phyloP scores from a whole-genome alignment of 92 coral and sea anemone genomes.

The Umimayanthus kanabou region DNA sequence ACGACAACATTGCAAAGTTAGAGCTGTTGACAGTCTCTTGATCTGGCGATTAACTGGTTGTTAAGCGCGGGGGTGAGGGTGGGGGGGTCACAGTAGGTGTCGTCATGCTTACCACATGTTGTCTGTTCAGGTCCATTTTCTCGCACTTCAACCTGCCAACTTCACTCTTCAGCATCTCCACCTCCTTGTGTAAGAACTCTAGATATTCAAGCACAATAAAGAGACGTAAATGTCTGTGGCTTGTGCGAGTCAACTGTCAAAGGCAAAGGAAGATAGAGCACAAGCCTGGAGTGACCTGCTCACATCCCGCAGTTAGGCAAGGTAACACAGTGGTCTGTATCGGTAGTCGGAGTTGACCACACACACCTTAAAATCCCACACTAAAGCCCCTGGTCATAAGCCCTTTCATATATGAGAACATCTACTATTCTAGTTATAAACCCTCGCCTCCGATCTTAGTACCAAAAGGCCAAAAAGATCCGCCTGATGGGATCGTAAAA shows the following conservation, averaged over 20 bases:
- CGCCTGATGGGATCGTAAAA: too few species aligned
- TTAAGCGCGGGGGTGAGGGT: not conserved
- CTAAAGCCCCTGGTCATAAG: too few species aligned
- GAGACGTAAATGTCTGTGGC: not conserved
- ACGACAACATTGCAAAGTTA: too few species aligned
- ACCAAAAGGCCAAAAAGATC: too few species aligned
- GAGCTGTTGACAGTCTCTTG: too few species aligned
- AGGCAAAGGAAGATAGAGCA: too few species aligned
- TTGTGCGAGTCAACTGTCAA: not conserved
- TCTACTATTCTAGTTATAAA: too few species aligned
- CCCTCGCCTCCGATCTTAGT: too few species aligned
- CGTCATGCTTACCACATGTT: conserved; percentile 65
- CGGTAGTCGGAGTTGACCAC: too few species aligned
- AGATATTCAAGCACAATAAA: not conserved
- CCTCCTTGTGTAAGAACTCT: conserved; percentile 63
- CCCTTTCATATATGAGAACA: too few species aligned
- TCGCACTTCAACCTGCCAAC: conserved; percentile 74
- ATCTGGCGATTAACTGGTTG: not conserved
- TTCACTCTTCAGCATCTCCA: conserved; percentile 73
- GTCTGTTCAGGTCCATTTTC: conserved; percentile 76
- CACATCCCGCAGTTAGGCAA: not conserved
- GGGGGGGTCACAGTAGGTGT: not conserved
- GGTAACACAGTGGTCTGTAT: not conserved
- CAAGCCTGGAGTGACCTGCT: not conserved
- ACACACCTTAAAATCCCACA: too few species aligned